A percentile compares a stretch with the other conserved stretches of the same genome.
These are phyloP conservation scores for Sebastes iracundus DNA, from an alignment of 2,797 vertebrate genomes.

Conservation along the genomic window DNA sequence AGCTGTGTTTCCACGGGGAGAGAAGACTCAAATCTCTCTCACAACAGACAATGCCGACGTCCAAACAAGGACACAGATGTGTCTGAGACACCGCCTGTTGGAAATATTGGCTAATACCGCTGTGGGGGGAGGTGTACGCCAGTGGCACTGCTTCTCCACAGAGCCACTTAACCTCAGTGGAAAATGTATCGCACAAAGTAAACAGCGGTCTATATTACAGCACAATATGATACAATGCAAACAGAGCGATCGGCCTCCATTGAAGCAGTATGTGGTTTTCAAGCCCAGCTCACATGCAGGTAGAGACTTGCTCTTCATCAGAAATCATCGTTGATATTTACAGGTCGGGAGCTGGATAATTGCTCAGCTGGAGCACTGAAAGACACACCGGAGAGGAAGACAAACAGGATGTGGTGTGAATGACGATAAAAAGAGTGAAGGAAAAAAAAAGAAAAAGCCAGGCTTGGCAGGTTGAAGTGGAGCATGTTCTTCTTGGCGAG, in stretches of 20 bases:
- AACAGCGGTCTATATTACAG: slow-evolving; percentile 5
- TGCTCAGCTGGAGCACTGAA: slow-evolving; percentile 74
- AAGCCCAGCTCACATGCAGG: slow-evolving; percentile 35
- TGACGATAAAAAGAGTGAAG: slow-evolving; percentile 9
- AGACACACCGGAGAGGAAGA: slow-evolving; percentile 62
- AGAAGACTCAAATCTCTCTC: neutral
- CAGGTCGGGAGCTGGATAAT: slow-evolving; percentile 67
- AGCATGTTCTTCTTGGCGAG: slow-evolving; percentile 35
- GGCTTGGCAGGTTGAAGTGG: slow-evolving; percentile 52
- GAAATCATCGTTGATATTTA: slow-evolving; percentile 62
- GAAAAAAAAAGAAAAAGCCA: neutral
- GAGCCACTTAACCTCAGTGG: slow-evolving; percentile 37
- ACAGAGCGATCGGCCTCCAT: slow-evolving; percentile 26
- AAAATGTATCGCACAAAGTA: slow-evolving; percentile 37
- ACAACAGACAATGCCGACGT: neutral
- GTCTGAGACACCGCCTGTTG: neutral
- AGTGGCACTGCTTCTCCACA: neutral
- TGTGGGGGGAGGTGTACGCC: neutral
- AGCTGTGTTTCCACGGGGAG: neutral
- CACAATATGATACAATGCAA: slow-evolving; percentile 10
- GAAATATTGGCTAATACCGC: slow-evolving; percentile 17
- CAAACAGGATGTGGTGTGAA: slow-evolving; percentile 75
- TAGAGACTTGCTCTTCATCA: slow-evolving; percentile 61
- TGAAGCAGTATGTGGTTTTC: slow-evolving; percentile 4
- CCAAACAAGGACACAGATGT: slow-evolving; percentile 35